Evolutionary conservation across 2,113 vertebrate genomes (phyloP).

Genomic region (Eolophus roseicapilla): DNA sequence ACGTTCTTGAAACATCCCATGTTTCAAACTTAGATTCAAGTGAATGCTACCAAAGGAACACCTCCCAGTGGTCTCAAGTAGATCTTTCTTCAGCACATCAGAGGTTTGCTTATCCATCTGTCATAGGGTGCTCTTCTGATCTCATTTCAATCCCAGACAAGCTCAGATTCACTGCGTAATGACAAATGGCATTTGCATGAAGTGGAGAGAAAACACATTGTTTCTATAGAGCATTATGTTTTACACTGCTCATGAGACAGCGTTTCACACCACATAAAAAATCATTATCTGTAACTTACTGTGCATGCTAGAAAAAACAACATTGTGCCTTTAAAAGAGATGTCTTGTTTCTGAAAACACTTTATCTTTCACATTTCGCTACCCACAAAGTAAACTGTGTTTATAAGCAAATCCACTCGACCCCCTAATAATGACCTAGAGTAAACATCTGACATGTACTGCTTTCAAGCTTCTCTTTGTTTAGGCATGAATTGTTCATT

Average conservation of each 20-base stretch:
- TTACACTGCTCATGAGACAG: slow-evolving; percentile 30
- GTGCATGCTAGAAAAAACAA: slow-evolving; percentile 29
- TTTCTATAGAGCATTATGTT: slow-evolving; percentile 45
- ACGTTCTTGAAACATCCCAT: slow-evolving; percentile 23
- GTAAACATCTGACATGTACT: slow-evolving; percentile 68
- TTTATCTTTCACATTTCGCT: not conserved
- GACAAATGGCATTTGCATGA: slow-evolving; percentile 46
- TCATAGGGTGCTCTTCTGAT: not conserved
- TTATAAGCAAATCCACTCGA: slow-evolving; percentile 64
- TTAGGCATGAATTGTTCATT: slow-evolving; percentile 75
- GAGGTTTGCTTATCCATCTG: not conserved
- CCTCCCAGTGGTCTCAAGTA: not conserved
- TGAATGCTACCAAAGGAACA: not conserved
- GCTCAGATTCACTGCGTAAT: slow-evolving; percentile 13
- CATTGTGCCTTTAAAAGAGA: slow-evolving; percentile 55
- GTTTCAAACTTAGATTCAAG: slow-evolving; percentile 31
- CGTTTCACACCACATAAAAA: slow-evolving; percentile 34
- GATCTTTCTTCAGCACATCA: not conserved
- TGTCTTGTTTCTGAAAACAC: not conserved
- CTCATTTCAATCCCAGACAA: slow-evolving; percentile 1
- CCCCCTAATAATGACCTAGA: slow-evolving; percentile 56
- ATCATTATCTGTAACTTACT: slow-evolving; percentile 47
- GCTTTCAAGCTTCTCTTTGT: slow-evolving; percentile 70
- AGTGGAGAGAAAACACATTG: slow-evolving; percentile 19
- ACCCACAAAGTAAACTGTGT: slow-evolving; percentile 43